Conservation (phyloP, 2,888 invertebrate genomes). For the Phyto melanocephala region DNA sequence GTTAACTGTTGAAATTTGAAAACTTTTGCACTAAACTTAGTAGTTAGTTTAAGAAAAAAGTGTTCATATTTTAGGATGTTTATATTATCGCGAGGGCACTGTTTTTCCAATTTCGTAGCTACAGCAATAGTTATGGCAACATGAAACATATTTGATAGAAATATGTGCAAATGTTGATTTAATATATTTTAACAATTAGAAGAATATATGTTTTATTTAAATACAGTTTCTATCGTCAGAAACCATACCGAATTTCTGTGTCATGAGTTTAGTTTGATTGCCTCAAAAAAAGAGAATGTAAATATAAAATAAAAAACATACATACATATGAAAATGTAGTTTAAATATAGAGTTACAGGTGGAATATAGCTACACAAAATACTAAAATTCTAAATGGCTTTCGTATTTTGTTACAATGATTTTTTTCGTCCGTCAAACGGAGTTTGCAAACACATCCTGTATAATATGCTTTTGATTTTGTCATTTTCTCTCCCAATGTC, state of each 20-base stretch:
- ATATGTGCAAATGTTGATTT: background rate
- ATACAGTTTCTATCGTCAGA: background rate
- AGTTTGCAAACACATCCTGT: too few relatives aligned
- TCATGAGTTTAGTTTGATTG: constrained; percentile 6
- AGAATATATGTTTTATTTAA: background rate
- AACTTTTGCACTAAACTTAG: too few relatives aligned
- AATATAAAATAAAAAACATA: background rate
- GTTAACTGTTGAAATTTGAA: too few relatives aligned
- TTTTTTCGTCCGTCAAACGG: too few relatives aligned
- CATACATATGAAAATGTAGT: background rate
- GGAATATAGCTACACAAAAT: background rate
- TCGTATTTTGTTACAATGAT: too few relatives aligned
- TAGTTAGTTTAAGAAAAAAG: too few relatives aligned
- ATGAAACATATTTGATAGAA: background rate
- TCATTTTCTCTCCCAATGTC: too few relatives aligned
- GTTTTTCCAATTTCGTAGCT: background rate
- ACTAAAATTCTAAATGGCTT: too few relatives aligned
- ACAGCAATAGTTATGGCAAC: constrained; percentile 6
- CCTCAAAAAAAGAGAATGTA: background rate
- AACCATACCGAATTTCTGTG: background rate
- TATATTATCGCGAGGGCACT: too few relatives aligned
- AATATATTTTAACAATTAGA: constrained; percentile 33
- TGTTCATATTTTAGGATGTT: too few relatives aligned
- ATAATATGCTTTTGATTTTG: too few relatives aligned
- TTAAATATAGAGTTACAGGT: too few relatives aligned